A percentile compares a stretch with the other conserved stretches of the same genome.
These are phyloP conservation scores for Hydroisotoma schaefferi DNA, from an alignment of 2,888 invertebrate genomes.

Conservation along the genomic window DNA sequence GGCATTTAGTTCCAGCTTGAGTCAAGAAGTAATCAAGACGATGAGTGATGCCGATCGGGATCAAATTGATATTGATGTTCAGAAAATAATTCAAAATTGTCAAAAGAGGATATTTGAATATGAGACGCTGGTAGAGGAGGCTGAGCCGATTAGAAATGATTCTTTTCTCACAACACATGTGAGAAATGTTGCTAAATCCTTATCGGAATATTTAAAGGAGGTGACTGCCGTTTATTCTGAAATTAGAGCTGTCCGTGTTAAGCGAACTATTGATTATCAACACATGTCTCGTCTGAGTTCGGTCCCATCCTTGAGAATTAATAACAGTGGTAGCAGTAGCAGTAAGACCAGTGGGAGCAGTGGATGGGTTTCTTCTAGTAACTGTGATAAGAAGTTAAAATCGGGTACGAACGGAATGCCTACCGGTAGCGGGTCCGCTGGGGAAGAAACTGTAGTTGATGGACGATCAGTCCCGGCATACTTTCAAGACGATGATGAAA, in stretches of 20 bases:
- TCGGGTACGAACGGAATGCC: not conserved
- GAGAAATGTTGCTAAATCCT: constrained; percentile 67
- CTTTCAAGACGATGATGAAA: constrained; percentile 57
- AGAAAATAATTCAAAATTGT: constrained; percentile 77
- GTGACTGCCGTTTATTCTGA: constrained; percentile 85
- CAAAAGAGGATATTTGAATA: constrained; percentile 72
- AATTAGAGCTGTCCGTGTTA: constrained; percentile 80
- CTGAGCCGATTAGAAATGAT: constrained; percentile 55
- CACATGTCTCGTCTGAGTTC: constrained; percentile 65
- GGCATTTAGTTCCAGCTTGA: constrained; percentile 14
- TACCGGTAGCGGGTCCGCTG: not conserved
- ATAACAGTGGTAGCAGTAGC: constrained; percentile 7
- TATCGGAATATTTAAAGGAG: constrained; percentile 75
- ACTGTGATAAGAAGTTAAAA: no score
- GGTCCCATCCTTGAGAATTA: constrained; percentile 14
- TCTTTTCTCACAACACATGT: constrained; percentile 73
- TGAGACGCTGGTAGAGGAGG: constrained; percentile 59
- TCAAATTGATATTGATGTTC: constrained; percentile 79
- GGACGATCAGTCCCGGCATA: constrained; percentile 28
- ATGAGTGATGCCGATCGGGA: constrained; percentile 84
- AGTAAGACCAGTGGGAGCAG: not conserved
- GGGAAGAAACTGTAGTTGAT: constrained; percentile 16
- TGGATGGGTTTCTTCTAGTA: not conserved
- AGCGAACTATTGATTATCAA: constrained; percentile 76
- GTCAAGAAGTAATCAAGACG: constrained; percentile 10